These are phyloP conservation scores for Gerris buenoi DNA, from an alignment of 1,140 invertebrate species.

Conservation along the genomic window DNA sequence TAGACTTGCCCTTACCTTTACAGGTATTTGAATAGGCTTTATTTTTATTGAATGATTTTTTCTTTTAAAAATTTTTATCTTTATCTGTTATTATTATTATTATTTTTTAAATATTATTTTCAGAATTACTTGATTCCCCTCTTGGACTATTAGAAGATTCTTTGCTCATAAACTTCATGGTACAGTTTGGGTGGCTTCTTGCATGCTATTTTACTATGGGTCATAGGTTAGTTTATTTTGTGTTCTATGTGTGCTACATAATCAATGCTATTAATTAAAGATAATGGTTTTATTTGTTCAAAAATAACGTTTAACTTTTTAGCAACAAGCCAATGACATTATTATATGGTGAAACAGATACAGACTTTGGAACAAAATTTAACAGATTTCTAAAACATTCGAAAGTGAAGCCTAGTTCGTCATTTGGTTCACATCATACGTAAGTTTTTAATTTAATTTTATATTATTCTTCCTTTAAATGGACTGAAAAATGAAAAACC, in stretches of 20 bases:
- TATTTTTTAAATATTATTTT: constrained; percentile 19
- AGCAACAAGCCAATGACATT: constrained; percentile 56
- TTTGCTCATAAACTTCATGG: constrained; percentile 83
- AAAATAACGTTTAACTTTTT: constrained; percentile 19
- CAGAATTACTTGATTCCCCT: constrained; percentile 58
- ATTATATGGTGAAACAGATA: constrained; percentile 59
- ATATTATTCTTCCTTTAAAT: too few species aligned
- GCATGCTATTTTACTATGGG: constrained; percentile 58
- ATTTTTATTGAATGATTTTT: not conserved
- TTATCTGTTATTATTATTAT: not conserved
- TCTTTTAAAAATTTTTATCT: not conserved
- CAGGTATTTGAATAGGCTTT: constrained; percentile 31
- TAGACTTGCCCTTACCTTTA: constrained; percentile 48
- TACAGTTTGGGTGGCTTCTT: constrained; percentile 71
- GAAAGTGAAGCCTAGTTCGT: constrained; percentile 53
- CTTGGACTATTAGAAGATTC: constrained; percentile 54
- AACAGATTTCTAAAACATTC: constrained; percentile 48
- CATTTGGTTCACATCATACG: constrained; percentile 82
- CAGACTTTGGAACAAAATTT: constrained; percentile 24
- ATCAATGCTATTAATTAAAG: not conserved
- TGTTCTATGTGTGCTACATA: not conserved
- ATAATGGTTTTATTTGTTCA: not conserved
- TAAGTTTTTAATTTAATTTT: constrained; percentile 30
- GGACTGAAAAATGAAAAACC: too few species aligned
- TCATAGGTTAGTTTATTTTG: constrained; percentile 36